phyloP scores from a whole-genome alignment of 1,140 invertebrate genomes.

The Lethocerus indicus region DNA sequence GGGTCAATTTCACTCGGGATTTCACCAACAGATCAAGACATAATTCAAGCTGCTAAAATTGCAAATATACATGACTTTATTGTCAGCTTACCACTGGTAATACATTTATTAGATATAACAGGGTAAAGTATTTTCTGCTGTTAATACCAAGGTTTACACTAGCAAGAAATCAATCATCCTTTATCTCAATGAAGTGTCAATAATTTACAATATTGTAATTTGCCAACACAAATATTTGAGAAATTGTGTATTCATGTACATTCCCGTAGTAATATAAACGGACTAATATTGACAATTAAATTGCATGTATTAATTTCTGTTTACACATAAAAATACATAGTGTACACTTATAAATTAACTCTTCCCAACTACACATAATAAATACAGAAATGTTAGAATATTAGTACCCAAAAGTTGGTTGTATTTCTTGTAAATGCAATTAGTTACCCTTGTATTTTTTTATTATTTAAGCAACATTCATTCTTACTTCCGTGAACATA shows the following conservation, averaged over 20 bases:
- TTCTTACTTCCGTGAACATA: neutral
- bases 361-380: too few species aligned
- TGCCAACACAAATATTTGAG: too few species aligned
- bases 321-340: too few species aligned
- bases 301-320: too few species aligned
- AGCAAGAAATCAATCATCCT: neutral
- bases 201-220: neutral
- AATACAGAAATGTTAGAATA: too few species aligned
- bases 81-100: conserved; percentile 52
- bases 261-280: too few species aligned
- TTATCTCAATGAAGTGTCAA: neutral
- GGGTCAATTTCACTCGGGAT: conserved; percentile 28
- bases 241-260: too few species aligned
- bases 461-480: neutral
- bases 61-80: conserved; percentile 83
- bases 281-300: too few species aligned
- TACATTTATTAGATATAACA: neutral
- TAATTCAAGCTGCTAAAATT: conserved; percentile 60
- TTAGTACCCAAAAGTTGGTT: too few species aligned
- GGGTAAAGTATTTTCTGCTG: neutral
- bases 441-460: neutral
- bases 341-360: too few species aligned
- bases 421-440: too few species aligned
- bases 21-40: conserved; percentile 38
- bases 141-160: neutral